Evolutionary conservation across 1,140 invertebrate species (phyloP), one percentile per base, ranked within the genome.

Genomic region (Andricus grossulariae): DNA sequence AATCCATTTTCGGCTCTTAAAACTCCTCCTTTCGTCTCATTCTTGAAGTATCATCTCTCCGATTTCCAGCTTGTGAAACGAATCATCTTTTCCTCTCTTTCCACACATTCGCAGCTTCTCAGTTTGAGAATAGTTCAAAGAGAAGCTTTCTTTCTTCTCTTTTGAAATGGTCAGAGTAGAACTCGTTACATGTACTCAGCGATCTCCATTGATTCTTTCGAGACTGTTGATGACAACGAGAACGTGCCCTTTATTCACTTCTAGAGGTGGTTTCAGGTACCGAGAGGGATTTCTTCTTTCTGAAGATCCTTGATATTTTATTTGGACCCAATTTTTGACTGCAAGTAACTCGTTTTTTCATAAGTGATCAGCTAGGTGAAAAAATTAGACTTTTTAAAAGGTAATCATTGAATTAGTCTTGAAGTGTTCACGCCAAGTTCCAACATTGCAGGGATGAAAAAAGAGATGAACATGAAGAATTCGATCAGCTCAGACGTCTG

Each of bases 1-100:
- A 87, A 84, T 87, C 86, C 86, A 87, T 87, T 76, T 82, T 86
- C 25, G 3, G 32, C 39, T 73, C 8, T 60, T 52, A 50, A 16
- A 51, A 50, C 66, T n/a, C 25, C 60, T 75, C 49, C 11, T 79
- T 82, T 32, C 77, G 72, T 54, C 76, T 80, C 79, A 78, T 82
- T 15, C 32, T 78, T 54, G 10, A 45, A 50, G 60, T 50, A 86
- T 85, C 84, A 84, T 77, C 82, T 85, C 82, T 57, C 83, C 83
- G 55, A 82, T 82, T 32, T 85, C 83, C 76, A 84, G 72, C 55
- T 83, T 57, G 52, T 39, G 5, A 16, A 32, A 15, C n/a, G 25
- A 66, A n/a, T 66, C 60, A 66, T 66, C 60, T 12, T 18, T 73
- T 21, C 15, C 60, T 39, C 50, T 71, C 45, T 45, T 21, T 32